These are phyloP conservation scores for Hipparchia sbordonii DNA, from an alignment of 2,888 invertebrate species.

Conservation along the genomic window DNA sequence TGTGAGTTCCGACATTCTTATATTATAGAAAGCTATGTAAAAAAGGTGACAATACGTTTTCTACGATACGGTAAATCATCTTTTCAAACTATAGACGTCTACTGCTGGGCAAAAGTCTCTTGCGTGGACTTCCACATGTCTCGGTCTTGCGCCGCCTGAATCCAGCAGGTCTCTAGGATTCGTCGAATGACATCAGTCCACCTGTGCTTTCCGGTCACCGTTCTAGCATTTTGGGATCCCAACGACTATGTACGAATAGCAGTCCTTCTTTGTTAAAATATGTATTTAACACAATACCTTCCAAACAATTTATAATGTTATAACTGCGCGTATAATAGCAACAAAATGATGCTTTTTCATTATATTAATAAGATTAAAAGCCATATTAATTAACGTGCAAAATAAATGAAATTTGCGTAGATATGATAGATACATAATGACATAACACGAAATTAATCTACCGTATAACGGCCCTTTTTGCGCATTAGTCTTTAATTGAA, in stretches of 20 bases:
- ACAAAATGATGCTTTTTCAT: neutral
- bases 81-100: no score
- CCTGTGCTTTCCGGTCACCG: no score
- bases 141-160: no score
- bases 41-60: neutral
- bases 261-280: no score
- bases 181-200: no score
- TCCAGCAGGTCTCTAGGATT: no score
- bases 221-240: no score
- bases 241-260: no score
- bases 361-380: neutral
- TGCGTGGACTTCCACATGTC: no score
- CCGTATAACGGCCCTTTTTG: conserved; percentile 15
- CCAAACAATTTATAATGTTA: no score
- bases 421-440: conserved; percentile 6
- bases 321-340: neutral
- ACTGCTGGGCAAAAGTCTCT: no score
- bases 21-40: neutral
- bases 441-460: conserved; percentile 15
- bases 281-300: no score
- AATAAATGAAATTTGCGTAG: neutral
- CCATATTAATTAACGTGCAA: neutral
- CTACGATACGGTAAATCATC: neutral
- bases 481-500: conserved; percentile 21
- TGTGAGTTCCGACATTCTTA: neutral